These are phyloP conservation scores for Macquaria australasica DNA, from an alignment of 2,113 vertebrate species.

Conservation along the genomic window DNA sequence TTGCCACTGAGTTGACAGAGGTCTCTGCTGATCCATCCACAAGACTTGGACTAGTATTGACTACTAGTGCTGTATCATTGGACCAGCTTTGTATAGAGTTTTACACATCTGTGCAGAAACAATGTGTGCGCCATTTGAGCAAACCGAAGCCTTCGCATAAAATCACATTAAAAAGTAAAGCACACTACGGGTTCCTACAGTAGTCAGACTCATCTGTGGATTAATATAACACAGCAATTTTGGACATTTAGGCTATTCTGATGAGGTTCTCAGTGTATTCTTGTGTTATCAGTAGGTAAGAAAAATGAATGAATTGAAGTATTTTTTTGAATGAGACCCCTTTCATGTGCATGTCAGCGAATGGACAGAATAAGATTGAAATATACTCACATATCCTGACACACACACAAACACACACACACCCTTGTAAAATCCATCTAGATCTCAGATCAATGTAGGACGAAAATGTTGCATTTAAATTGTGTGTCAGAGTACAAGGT, in stretches of 20 bases:
- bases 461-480: slow-evolving; percentile 24
- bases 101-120: neutral
- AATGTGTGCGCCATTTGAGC: neutral
- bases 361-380: neutral
- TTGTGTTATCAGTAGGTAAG: neutral
- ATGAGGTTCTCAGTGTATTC: neutral
- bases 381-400: neutral
- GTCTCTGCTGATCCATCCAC: neutral
- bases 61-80: neutral
- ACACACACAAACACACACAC: neutral
- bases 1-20: neutral
- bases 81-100: neutral
- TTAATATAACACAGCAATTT: neutral
- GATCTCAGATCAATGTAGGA: neutral
- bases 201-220: neutral
- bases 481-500: slow-evolving; percentile 8
- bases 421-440: neutral
- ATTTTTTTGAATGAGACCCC: neutral
- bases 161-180: neutral
- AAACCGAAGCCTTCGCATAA: neutral
- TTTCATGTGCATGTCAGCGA: neutral
- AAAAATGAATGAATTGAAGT: neutral
- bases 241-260: neutral
- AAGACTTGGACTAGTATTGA: neutral
- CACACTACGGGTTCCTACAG: neutral